Evolutionary conservation across 2,797 vertebrate species (phyloP), one percentile per base, ranked within the genome.

Genomic region (Pogoniulus pusillus): DNA sequence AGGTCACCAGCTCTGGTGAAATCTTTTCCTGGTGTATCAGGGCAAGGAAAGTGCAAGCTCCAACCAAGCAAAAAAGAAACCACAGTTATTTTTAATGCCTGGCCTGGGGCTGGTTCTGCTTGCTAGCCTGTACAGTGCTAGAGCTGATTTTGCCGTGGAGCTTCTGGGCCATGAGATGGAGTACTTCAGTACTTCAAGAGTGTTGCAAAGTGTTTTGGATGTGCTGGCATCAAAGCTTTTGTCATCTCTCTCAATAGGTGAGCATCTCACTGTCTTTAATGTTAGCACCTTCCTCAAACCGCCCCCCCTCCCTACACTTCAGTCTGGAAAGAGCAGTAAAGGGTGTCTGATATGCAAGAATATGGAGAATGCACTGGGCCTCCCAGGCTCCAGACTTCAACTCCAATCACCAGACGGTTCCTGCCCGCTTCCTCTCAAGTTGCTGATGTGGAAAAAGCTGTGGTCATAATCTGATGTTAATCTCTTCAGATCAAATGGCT

Each of bases 401-500:
- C 77, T 84, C 29, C 53, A 66, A 86, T 41, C 81, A 41, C 57
- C 35, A 54, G 82, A 66, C 18, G 76, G 3, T 11, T 79, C 64
- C 60, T 90, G 75, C 35, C 27, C 78, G 86, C 71, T 86, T 84
- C 71, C 64, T 66, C 51, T 20, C 17, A 83, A 79, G 64, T 62
- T 0, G 0, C 39, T 63, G 64, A 70, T 37, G 59, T 0, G 1
- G 60, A 60, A 86, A 82, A 86, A 88, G 37, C 81, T 39, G 23
- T 23, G 66, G 12, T 70, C 51, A 16, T 79, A 88, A 86, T 77
- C 78, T 90, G 57, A 12, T 76, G 74, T 86, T 92, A 91, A 76
- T 72, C 75, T 68, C 85, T 89, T 92, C 84, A 90, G 78, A 95
- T 91, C 30, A 80, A 89, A 91, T 51, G 90, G 45, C 37, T 77